phyloP scores from a whole-genome alignment of 2,888 invertebrate species.

The Phaonia tiefii region DNA sequence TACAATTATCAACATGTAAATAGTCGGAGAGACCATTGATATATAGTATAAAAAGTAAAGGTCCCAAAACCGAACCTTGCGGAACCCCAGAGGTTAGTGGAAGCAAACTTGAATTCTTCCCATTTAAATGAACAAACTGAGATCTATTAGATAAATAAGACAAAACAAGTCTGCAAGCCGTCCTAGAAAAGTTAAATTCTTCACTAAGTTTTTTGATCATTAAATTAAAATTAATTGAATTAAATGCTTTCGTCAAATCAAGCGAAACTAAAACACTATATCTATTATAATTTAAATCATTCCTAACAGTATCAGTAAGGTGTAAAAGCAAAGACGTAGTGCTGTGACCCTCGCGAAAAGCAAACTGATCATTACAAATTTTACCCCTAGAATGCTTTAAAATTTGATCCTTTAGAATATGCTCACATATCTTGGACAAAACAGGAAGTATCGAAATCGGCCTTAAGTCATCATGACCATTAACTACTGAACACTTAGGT shows the following conservation, averaged over 20 bases:
- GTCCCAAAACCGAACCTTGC: neutral
- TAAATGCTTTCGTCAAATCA: slow-evolving; percentile 10
- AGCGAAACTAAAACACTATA: neutral
- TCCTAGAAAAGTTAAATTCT: neutral
- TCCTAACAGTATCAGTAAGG: neutral
- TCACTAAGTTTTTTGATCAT: neutral
- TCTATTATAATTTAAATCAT: neutral
- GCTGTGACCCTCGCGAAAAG: no score
- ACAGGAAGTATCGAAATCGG: no score
- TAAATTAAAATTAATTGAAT: neutral
- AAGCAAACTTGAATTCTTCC: neutral
- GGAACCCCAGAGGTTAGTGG: neutral
- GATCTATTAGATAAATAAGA: slow-evolving; percentile 13
- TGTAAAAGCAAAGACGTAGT: no score
- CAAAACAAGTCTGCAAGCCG: neutral
- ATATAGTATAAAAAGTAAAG: neutral
- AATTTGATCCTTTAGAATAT: no score
- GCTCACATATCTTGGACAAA: no score
- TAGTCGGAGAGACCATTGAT: neutral
- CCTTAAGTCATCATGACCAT: no score
- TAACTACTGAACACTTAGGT: no score
- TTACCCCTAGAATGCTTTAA: no score
- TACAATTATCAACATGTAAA: neutral
- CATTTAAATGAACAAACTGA: slow-evolving; percentile 13
- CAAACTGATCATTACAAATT: neutral